Percentiles rank a stretch among this genome's conserved stretches.
Conservation (phyloP, 2,113 vertebrate genomes). For the Myotis lucifugus region DNA sequence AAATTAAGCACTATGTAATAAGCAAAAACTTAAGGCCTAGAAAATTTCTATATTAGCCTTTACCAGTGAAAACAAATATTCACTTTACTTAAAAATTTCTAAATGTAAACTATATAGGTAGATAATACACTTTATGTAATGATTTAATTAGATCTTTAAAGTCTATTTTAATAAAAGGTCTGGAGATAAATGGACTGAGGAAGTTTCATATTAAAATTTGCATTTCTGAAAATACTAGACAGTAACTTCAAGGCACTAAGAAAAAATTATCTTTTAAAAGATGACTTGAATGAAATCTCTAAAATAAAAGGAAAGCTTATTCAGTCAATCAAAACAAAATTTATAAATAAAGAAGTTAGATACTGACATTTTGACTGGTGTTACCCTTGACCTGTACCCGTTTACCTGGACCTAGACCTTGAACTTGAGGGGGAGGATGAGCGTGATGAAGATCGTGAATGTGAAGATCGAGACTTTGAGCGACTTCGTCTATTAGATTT, state of each 20-base stretch:
- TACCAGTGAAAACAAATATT: background rate
- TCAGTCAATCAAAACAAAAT: slow-evolving; percentile 79
- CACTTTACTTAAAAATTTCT: background rate
- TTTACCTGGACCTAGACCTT: slow-evolving; percentile 99
- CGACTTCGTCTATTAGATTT: slow-evolving; percentile 88
- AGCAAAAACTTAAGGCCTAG: background rate
- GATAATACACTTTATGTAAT: background rate
- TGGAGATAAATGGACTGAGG: background rate
- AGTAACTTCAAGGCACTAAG: background rate
- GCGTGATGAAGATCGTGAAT: slow-evolving; percentile 92
- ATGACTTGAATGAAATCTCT: slow-evolving; percentile 29
- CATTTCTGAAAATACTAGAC: slow-evolving; percentile 29
- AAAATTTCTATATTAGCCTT: background rate
- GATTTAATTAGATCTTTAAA: background rate
- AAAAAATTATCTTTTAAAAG: slow-evolving; percentile 51
- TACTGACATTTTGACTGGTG: slow-evolving; percentile 99
- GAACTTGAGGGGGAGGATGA: slow-evolving; percentile 97
- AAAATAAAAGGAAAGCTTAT: slow-evolving; percentile 63
- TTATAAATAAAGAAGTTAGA: slow-evolving; percentile 93
- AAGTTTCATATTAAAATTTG: slow-evolving; percentile 1
- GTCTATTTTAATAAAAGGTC: slow-evolving; percentile 26
- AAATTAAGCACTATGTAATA: background rate
- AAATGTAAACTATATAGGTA: background rate
- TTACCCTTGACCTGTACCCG: slow-evolving; percentile 99
- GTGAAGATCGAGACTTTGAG: slow-evolving; percentile 94